Conservation (phyloP, 1,140 invertebrate species). For the Nylanderia fulva region DNA sequence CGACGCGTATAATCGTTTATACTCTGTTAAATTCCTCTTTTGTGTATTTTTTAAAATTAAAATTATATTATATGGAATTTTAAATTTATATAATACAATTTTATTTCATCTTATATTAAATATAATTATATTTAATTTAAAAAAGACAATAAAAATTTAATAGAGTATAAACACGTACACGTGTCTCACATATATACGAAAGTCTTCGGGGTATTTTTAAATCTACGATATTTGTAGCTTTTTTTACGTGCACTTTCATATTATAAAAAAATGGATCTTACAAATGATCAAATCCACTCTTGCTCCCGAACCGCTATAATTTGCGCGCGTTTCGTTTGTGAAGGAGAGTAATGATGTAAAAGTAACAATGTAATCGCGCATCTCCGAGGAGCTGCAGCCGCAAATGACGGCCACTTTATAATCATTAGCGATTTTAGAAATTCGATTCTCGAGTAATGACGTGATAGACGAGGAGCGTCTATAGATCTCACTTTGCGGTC, state of each 20-base stretch:
- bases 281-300: not conserved
- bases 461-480: not conserved
- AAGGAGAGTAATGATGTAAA: not conserved
- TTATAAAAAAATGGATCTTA: not conserved
- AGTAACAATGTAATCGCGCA: not conserved
- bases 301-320: not conserved
- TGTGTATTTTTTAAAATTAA: too few species aligned
- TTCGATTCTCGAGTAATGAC: constrained; percentile 37
- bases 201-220: too few species aligned
- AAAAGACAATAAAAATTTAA: too few species aligned
- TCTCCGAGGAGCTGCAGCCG: not conserved
- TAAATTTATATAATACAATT: too few species aligned
- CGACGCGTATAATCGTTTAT: too few species aligned
- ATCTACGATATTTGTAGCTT: too few species aligned
- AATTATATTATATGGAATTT: too few species aligned
- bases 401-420: constrained; percentile 35
- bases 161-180: too few species aligned
- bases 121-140: too few species aligned
- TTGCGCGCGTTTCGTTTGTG: constrained; percentile 2
- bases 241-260: not conserved
- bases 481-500: not conserved
- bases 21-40: too few species aligned
- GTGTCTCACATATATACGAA: too few species aligned
- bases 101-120: too few species aligned
- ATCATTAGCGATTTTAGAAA: constrained; percentile 33